Evolutionary conservation across 2,113 vertebrate species (phyloP), one percentile per base, ranked within the genome.

Genomic region (Epinephelus lanceolatus): DNA sequence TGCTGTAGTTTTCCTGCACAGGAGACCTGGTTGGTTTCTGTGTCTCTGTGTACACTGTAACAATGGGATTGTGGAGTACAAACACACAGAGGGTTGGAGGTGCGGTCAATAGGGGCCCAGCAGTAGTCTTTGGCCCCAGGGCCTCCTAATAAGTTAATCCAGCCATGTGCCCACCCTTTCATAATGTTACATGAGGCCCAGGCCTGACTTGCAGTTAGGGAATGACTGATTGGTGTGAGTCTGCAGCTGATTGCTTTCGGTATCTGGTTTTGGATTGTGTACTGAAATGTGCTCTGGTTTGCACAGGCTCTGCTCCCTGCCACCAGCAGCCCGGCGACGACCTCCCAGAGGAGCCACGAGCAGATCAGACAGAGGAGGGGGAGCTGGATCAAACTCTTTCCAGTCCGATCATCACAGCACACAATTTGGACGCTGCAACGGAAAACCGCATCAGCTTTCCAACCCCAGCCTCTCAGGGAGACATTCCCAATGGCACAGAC

Each of bases 401-500:
- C 84, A 91, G 81, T 69, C 91, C 89, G 0, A 69, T 88, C 72
- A 78, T 86, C 69, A 71, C 91, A 18, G 77, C 49, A 17, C 88
- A 68, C 76, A 25, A 61, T 82, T 76, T 92, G 88, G 92, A 91
- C 17, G 47, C 71, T 2, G 23, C 79, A 75, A 69, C 27, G 82
- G 94, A 94, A 92, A 93, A 94, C 78, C 78, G 81, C 73, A 62
- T 82, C 42, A 40, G 78, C 71, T 61, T 63, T 83, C 79, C 86
- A 74, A 68, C 74, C n/a, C 85, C 80, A 1, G 84, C 78, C 71
- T 81, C 71, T 78, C 85, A 71, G 61, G 82, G 81, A 78, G 84
- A 88, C 75, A 84, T 93, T 60, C 89, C 87, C 71, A 93, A 92
- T 0, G 89, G 93, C 62, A 89, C 78, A 23, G 88, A 93, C 27